These are phyloP conservation scores for Microtus californicus DNA, from an alignment of 2,797 vertebrate genomes.

Conservation along the genomic window DNA sequence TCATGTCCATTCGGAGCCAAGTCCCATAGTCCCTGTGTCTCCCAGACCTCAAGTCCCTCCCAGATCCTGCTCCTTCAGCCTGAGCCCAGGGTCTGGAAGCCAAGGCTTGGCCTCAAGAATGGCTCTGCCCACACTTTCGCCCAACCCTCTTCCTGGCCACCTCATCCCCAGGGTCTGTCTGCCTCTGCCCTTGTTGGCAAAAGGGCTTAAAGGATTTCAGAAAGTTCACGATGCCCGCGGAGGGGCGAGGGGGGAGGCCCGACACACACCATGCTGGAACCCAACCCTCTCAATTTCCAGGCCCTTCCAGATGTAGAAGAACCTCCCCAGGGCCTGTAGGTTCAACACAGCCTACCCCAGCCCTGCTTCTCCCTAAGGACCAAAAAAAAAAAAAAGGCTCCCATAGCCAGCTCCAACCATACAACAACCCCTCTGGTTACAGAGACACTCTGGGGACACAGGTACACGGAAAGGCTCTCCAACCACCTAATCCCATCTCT, in stretches of 20 bases:
- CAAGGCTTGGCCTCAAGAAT: constrained; percentile 46
- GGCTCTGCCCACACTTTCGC: constrained; percentile 11
- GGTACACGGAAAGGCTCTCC: not conserved
- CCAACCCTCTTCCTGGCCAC: constrained; percentile 29
- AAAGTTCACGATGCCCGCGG: constrained; percentile 68
- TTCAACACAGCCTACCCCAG: not conserved
- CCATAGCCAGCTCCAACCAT: not conserved
- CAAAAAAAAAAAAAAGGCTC: not conserved
- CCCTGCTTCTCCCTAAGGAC: not conserved
- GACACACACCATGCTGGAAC: constrained; percentile 22
- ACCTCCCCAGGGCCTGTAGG: constrained; percentile 24
- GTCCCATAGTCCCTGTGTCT: not conserved
- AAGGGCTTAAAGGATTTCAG: constrained; percentile 47
- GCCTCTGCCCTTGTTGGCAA: constrained; percentile 67
- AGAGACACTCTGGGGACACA: not conserved
- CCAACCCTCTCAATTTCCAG: constrained; percentile 50
- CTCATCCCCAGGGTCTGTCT: constrained; percentile 46
- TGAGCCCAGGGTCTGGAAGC: constrained; percentile 36
- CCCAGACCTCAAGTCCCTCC: constrained; percentile 48
- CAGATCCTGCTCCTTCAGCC: not conserved
- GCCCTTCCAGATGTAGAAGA: constrained; percentile 65
- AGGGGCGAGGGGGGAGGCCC: not conserved
- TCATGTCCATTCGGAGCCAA: not conserved
- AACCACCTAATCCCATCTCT: not conserved
- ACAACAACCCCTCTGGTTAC: not conserved